Conservation (phyloP, 2,113 vertebrate species). For the Hyperoodon ampullatus region DNA sequence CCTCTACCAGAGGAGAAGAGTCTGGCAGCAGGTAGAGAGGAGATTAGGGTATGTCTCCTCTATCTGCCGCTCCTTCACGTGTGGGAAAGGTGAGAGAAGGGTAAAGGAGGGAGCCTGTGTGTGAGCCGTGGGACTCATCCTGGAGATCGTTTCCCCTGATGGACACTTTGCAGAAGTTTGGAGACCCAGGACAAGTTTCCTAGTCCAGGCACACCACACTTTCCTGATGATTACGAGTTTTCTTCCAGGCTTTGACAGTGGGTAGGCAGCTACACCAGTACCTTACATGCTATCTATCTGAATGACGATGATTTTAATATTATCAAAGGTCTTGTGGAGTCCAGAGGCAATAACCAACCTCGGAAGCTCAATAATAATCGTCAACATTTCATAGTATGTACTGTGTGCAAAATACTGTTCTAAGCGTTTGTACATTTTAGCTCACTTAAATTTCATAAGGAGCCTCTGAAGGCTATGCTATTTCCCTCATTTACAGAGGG, state of each 20-base stretch:
- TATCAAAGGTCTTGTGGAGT: neutral
- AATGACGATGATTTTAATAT: neutral
- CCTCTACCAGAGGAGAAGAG: neutral
- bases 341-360: neutral
- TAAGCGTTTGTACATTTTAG: neutral
- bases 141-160: neutral
- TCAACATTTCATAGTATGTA: neutral
- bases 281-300: neutral
- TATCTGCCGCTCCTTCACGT: neutral
- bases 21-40: neutral
- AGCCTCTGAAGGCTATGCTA: neutral
- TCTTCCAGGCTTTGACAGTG: neutral
- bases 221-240: neutral
- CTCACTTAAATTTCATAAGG: neutral
- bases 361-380: neutral
- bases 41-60: too few species aligned
- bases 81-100: neutral
- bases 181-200: neutral
- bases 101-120: neutral
- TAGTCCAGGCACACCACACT: neutral
- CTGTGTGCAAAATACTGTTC: neutral
- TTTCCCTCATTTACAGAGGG: neutral
- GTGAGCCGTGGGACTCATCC: fast-evolving
- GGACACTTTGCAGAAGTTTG: neutral
- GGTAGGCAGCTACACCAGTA: neutral